Evolutionary conservation across 2,888 invertebrate species (phyloP), one percentile per base, ranked within the genome.

Genomic region (Metallyticus violacea): DNA sequence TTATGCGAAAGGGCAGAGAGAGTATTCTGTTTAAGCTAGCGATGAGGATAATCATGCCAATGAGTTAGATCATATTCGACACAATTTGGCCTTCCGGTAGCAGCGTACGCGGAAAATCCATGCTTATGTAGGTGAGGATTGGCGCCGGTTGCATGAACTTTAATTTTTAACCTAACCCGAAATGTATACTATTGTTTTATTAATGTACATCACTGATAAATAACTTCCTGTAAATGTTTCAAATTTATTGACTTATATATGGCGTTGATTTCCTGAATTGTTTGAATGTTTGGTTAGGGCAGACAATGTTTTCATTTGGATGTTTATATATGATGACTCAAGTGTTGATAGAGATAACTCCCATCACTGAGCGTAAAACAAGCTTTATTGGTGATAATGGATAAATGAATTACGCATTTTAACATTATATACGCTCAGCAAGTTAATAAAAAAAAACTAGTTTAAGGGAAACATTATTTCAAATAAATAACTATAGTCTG

Each of bases 1-100:
- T 80, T 85, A 85, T 80, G 79, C 83, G 27, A 84, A 85, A 87
- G 83, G 77, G 28, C 84, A 77, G 86, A 26, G 29, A 76, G 84
- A 29, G 76, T 27, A 62, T 84, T 77, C 79, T 25, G 25, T 27
- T 30, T 4, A 15, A 26, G 30, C 81, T 29, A n/a, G 25, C 28
- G 7, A n/a, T 81, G 30, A 81, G 30, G 7, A 28, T 22, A 30
- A 25, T 81, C n/a, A 28, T 81, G 9, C 25, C 25, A n/a, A 81
- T 27, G 26, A 15, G 1, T 26, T 79, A 3, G 3, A n/a, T 9
- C n/a, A 81, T n/a, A 3, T 7, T 30, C 1, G 1, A 28, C 30
- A 81, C n/a, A 29, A 29, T 81, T 28, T 26, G 30, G 7, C 15
- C 28, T 28, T 81, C 81, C 81, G 81, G 81, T 30, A 28, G 6